These are phyloP conservation scores for Drosophila phalerata DNA, from an alignment of 2,888 invertebrate genomes.

Conservation along the genomic window DNA sequence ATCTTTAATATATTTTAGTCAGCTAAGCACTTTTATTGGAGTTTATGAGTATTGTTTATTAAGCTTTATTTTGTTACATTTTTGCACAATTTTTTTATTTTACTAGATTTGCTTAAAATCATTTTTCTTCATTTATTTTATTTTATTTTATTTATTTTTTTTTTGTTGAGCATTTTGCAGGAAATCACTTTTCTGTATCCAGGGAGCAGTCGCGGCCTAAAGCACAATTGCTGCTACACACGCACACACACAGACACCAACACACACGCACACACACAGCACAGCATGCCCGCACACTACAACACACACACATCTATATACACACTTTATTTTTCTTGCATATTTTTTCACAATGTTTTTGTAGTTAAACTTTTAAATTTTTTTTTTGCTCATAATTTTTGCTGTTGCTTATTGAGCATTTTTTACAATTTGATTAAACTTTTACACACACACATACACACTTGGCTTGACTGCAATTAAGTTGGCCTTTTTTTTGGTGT, in stretches of 20 bases:
- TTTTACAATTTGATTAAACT: conserved; percentile 24
- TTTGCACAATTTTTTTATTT: neutral
- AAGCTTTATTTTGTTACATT: neutral
- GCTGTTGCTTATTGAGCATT: conserved; percentile 15
- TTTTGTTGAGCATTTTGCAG: conserved; percentile 65
- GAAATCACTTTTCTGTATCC: conserved; percentile 83
- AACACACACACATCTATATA: conserved; percentile 21
- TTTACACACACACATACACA: conserved; percentile 7
- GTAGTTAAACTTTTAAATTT: conserved; percentile 18
- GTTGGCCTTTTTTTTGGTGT: conserved; percentile 45
- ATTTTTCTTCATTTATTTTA: conserved; percentile 1
- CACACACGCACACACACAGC: conserved; percentile 23
- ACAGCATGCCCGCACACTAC: conserved; percentile 3
- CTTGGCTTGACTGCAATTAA: conserved; percentile 46
- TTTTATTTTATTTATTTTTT: neutral
- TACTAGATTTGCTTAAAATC: too few relatives aligned
- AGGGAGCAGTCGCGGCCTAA: conserved; percentile 72
- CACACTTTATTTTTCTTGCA: conserved; percentile 36
- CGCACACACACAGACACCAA: conserved; percentile 50
- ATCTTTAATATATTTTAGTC: neutral
- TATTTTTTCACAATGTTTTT: conserved; percentile 21
- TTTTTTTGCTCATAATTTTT: conserved; percentile 4
- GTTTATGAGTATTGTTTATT: neutral
- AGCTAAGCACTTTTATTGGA: neutral
- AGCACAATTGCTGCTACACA: conserved; percentile 68